These are phyloP conservation scores for Ptilorrhoa leucosticta DNA, from an alignment of 2,113 vertebrate genomes.

Conservation along the genomic window DNA sequence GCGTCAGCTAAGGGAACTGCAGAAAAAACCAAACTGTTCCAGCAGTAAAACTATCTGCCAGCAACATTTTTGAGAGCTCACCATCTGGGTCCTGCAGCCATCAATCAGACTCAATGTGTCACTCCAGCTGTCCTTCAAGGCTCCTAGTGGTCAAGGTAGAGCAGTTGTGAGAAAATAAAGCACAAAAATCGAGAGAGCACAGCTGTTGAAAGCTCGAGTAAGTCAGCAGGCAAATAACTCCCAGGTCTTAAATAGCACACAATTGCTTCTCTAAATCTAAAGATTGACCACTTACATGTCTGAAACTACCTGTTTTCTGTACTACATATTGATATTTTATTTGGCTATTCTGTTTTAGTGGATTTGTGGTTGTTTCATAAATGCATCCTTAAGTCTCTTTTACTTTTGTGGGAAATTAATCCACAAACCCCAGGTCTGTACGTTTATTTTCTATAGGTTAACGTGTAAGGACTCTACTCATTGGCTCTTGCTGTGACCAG, in stretches of 20 bases:
- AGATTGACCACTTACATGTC: not conserved
- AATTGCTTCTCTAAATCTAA: not conserved
- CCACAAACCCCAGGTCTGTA: fast-evolving
- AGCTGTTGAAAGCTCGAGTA: not conserved
- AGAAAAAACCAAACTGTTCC: not conserved
- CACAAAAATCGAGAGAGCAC: not conserved
- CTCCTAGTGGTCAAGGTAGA: not conserved
- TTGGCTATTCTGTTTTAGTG: not conserved
- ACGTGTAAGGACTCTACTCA: not conserved
- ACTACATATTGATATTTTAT: not conserved
- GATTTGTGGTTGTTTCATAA: not conserved
- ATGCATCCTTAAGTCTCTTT: not conserved
- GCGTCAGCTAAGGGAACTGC: not conserved
- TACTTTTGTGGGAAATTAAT: not conserved
- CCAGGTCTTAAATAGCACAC: not conserved
- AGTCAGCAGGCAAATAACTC: not conserved
- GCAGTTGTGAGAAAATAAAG: conserved; percentile 5
- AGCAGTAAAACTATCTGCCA: conserved; percentile 39
- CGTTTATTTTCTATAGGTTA: not conserved
- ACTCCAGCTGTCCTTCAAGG: conserved; percentile 32
- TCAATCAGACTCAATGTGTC: conserved; percentile 28
- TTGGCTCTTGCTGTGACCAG: not conserved
- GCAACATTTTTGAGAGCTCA: conserved; percentile 42
- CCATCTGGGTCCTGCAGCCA: conserved; percentile 38
- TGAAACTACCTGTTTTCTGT: not conserved